Base-by-base conservation (phyloP, 1,140 invertebrate species). In the Drosophila repletoides region DNA sequence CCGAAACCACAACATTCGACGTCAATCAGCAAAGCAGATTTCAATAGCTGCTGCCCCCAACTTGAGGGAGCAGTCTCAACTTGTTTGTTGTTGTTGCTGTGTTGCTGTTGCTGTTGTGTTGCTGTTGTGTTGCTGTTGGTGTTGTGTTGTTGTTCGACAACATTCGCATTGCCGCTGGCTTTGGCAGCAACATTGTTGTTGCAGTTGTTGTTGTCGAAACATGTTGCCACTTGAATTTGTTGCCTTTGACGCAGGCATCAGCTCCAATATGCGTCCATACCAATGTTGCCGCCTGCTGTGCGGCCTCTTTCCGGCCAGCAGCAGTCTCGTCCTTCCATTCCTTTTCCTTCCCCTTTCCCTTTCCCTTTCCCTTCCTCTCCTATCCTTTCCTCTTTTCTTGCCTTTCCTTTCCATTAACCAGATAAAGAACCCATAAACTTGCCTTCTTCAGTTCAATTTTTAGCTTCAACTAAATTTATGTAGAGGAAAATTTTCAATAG, bases 1-100 rank as follows among this genome's bases (percentile, higher is more conserved):
- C 74, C 80, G 80, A 84, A 83, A 84, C 79, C 79, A 83, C 79
- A 83, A 83, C 74, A 83, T 83, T 83, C 79, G 74, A 84, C 79
- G 79, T 83, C 79, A 83, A 83, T 83, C 79, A 83, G 79, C 65
- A 84, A 81, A 84, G 79, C 79, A 83, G 80, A 83, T 84, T 83
- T 84, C 74, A 79, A 84, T 84, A 84, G 79, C 60, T 84, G 74
- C 45, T 60, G 34, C 64, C 2, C n/a, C 33, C 33, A 4, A 43
- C 55, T 26, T 48, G 28, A 71, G 63, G 33, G 12, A 31, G 26
- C 14, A 49, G 33, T 17, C 26, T 38, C 24, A 31, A 29, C 64
- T 48, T 38, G 63, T 49, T 76, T 67, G 58, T 51, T 68, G 51
- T 58, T 69, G 28, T 28, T 60, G 36, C 15, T 31, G 34, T 52